These are phyloP conservation scores for Telmatochromis sp. DNA, from an alignment of 2,113 vertebrate species.

Conservation along the genomic window DNA sequence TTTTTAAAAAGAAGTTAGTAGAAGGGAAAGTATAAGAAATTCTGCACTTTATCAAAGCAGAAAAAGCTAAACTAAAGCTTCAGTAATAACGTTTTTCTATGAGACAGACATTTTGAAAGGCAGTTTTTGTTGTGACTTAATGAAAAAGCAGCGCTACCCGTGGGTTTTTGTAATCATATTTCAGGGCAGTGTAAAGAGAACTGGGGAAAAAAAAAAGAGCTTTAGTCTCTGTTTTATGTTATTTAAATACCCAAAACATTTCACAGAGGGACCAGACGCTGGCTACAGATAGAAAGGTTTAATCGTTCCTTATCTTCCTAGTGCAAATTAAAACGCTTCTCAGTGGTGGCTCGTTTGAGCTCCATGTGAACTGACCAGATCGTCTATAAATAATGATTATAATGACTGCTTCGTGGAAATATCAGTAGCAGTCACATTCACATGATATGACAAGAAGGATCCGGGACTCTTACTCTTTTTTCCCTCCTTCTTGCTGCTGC, in stretches of 20 bases:
- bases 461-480: background rate
- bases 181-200: background rate
- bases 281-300: constrained; percentile 11
- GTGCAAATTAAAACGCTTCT: background rate
- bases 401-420: background rate
- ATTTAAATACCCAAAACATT: constrained; percentile 49
- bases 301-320: constrained; percentile 27
- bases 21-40: constrained; percentile 24
- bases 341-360: background rate
- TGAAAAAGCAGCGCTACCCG: constrained; percentile 9
- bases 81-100: constrained; percentile 4
- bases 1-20: constrained; percentile 34
- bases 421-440: background rate
- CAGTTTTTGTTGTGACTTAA: constrained; percentile 17
- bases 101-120: constrained; percentile 11
- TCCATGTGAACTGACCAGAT: constrained; percentile 21
- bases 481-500: background rate
- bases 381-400: constrained; percentile 40
- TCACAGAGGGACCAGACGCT: background rate
- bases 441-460: background rate
- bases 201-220: background rate
- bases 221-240: constrained; percentile 27
- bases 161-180: constrained; percentile 26
- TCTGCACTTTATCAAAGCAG: constrained; percentile 37
- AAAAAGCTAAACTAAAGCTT: constrained; percentile 23